Conservation (phyloP, 2,797 vertebrate species). For the Allobates femoralis region DNA sequence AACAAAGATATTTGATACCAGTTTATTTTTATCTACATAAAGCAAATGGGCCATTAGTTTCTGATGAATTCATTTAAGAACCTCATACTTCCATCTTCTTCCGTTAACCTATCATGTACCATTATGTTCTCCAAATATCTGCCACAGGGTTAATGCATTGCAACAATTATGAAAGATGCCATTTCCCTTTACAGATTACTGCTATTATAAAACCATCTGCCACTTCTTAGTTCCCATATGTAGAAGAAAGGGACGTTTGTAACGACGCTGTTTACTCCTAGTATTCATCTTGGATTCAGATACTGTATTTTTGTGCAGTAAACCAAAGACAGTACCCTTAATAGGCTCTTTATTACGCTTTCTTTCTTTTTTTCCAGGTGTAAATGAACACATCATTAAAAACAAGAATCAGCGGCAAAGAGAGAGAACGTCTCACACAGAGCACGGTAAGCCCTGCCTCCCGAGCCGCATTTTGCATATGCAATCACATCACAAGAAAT, state of each 20-base stretch:
- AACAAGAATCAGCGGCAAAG: slow-evolving; percentile 44
- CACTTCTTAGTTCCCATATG: slow-evolving; percentile 29
- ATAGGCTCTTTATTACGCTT: slow-evolving; percentile 56
- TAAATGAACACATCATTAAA: slow-evolving; percentile 63
- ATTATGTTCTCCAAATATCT: background rate
- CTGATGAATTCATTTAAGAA: background rate
- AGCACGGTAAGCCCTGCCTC: slow-evolving; percentile 56
- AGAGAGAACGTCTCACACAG: slow-evolving; percentile 55
- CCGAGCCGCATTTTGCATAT: slow-evolving; percentile 61
- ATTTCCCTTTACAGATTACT: slow-evolving; percentile 49
- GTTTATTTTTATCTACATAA: background rate
- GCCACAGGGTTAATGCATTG: slow-evolving; percentile 24
- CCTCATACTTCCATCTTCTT: background rate
- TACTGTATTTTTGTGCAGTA: slow-evolving; percentile 21
- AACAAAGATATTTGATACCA: background rate
- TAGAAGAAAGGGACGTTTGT: slow-evolving; percentile 19
- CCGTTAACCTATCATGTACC: background rate
- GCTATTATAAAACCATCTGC: slow-evolving; percentile 55
- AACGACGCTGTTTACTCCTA: slow-evolving; percentile 32
- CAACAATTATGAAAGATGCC: slow-evolving; percentile 43
- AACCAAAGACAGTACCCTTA: slow-evolving; percentile 26
- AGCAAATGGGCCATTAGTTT: background rate
- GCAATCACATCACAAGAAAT: slow-evolving; percentile 71
- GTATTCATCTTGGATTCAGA: slow-evolving; percentile 36
- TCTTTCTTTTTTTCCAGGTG: slow-evolving; percentile 54